These are phyloP conservation scores for Mus spretus DNA, from an alignment of 2,797 vertebrate species.

Conservation along the genomic window DNA sequence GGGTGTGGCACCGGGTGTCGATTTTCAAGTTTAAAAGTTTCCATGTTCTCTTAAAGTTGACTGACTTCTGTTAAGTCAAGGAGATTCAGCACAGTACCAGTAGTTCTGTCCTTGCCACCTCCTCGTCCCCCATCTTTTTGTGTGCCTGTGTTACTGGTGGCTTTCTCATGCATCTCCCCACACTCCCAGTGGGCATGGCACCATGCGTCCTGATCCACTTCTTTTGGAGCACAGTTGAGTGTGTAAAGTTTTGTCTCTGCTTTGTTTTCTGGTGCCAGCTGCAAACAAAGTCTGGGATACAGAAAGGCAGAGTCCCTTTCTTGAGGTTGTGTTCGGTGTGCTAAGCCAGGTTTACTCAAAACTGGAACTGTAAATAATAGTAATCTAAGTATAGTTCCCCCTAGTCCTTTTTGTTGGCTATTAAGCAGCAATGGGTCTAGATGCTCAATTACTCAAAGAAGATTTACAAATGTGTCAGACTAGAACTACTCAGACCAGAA, in stretches of 20 bases:
- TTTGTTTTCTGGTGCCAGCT: not conserved
- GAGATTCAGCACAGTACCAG: not conserved
- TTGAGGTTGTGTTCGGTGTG: not conserved
- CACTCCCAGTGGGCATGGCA: not conserved
- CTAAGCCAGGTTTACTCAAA: not conserved
- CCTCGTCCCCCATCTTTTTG: not conserved
- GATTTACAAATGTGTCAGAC: not conserved
- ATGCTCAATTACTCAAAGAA: not conserved
- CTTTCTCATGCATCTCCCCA: not conserved
- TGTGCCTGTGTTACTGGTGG: not conserved
- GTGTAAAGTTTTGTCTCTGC: not conserved
- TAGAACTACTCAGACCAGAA: conserved; percentile 32
- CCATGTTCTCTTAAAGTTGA: not conserved
- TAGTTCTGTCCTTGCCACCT: not conserved
- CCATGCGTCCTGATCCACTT: not conserved
- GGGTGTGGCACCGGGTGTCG: not conserved
- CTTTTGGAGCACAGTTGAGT: not conserved
- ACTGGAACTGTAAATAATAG: not conserved
- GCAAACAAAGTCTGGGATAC: not conserved
- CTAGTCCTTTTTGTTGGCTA: not conserved
- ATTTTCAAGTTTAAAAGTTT: not conserved
- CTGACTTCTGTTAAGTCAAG: not conserved
- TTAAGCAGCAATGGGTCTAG: not conserved
- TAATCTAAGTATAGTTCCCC: not conserved
- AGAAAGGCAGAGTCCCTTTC: not conserved